Conservation (phyloP, 30 jellyfish, hydroid and myxozoan species). For the Haliclystus octoradiatus region DNA sequence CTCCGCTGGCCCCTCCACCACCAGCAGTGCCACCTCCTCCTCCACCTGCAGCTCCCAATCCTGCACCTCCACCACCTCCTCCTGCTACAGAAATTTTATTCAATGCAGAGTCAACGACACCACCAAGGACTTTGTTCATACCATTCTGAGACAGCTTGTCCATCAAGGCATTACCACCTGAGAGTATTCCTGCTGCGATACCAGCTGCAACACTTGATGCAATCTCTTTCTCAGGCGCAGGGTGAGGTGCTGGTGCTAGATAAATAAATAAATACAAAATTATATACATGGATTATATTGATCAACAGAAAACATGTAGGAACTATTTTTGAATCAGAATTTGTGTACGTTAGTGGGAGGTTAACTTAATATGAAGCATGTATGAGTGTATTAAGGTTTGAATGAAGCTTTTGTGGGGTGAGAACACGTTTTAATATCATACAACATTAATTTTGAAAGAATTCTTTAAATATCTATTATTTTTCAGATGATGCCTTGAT, state of each 20-base stretch:
- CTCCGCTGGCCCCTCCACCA: background rate
- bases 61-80: background rate
- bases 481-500: too few species aligned
- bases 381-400: too few species aligned
- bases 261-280: too few species aligned
- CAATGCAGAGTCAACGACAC: constrained; percentile 23
- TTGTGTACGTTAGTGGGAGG: too few species aligned
- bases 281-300: too few species aligned
- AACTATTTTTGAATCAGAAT: too few species aligned
- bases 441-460: too few species aligned
- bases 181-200: constrained; percentile 79
- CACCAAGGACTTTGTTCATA: constrained; percentile 22
- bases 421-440: too few species aligned
- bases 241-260: background rate
- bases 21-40: constrained; percentile 19
- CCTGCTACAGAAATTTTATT: background rate
- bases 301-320: too few species aligned
- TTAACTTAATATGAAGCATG: too few species aligned
- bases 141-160: constrained; percentile 66
- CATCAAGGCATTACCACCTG: constrained; percentile 75
- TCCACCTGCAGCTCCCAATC: constrained; percentile 12
- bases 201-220: constrained; percentile 96
- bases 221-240: constrained; percentile 38
- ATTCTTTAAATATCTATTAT: too few species aligned
- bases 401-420: too few species aligned